Evolutionary conservation across 2,113 vertebrate genomes (phyloP).

Genomic region (Nesogale talazaci): DNA sequence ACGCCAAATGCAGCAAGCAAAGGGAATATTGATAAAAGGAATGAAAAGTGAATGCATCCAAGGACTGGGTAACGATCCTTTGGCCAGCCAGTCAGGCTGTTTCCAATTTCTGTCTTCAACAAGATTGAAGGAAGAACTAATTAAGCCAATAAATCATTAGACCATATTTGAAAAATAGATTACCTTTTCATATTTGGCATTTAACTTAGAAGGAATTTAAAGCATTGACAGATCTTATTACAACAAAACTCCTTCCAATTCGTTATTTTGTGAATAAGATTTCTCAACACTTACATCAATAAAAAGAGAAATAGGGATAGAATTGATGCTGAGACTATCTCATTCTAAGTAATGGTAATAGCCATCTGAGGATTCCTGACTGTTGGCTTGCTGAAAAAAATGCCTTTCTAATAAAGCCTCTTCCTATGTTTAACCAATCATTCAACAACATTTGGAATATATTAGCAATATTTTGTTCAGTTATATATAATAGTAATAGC

Average conservation of each 20-base stretch:
- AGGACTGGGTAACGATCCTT: not conserved
- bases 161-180: not conserved
- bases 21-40: not conserved
- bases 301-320: conserved; percentile 18
- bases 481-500: conserved; percentile 38
- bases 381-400: not conserved
- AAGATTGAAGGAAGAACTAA: not conserved
- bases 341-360: not conserved
- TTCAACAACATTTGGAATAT: conserved; percentile 46
- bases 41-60: not conserved
- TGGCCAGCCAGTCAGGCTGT: not conserved
- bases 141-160: not conserved
- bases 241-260: conserved; percentile 36
- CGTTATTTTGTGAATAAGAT: conserved; percentile 26
- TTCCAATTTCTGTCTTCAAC: not conserved
- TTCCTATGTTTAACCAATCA: conserved; percentile 47
- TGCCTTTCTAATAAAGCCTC: conserved; percentile 47
- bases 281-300: conserved; percentile 1
- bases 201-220: not conserved
- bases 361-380: not conserved
- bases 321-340: not conserved
- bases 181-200: not conserved
- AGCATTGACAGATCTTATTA: not conserved
- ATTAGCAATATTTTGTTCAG: conserved; percentile 52
- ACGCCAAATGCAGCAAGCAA: not conserved